These are phyloP conservation scores for Protonibea diacanthus DNA, from an alignment of 2,797 vertebrate genomes.

Conservation along the genomic window DNA sequence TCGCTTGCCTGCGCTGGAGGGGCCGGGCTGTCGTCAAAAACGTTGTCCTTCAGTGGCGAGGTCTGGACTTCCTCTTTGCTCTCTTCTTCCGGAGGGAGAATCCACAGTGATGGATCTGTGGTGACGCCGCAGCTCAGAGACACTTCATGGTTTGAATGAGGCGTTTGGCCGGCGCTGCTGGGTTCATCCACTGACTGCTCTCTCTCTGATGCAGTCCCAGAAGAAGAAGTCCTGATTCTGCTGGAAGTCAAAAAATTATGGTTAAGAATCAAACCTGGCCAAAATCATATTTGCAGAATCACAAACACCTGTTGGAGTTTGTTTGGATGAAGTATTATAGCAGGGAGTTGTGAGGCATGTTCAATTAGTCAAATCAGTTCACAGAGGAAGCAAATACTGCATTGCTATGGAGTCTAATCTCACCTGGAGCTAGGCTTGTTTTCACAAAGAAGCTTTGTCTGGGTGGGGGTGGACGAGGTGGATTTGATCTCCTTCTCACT, in stretches of 20 bases:
- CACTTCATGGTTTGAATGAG: conserved; percentile 72
- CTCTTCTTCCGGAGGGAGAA: conserved; percentile 57
- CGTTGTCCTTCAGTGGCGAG: conserved; percentile 26
- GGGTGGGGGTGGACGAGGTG: conserved; percentile 47
- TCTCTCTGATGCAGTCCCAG: conserved; percentile 44
- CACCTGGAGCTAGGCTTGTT: conserved; percentile 73
- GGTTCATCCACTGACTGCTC: conserved; percentile 69
- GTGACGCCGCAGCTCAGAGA: conserved; percentile 81
- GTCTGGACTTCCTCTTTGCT: conserved; percentile 43
- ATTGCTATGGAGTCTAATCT: conserved; percentile 28
- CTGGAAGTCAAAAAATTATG: conserved; percentile 19
- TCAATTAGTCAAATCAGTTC: neutral
- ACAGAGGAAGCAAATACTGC: conserved; percentile 13
- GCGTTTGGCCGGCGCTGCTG: neutral
- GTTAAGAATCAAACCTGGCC: conserved; percentile 6
- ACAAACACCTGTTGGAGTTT: neutral
- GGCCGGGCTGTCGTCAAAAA: conserved; percentile 26
- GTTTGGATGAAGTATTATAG: neutral
- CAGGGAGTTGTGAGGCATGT: neutral
- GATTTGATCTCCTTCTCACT: conserved; percentile 67
- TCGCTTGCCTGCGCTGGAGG: conserved; percentile 31
- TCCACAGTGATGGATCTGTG: conserved; percentile 81
- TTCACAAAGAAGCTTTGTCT: conserved; percentile 68
- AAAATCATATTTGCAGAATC: neutral
- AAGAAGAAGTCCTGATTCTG: conserved; percentile 48